A percentile compares a stretch with the other conserved stretches of the same genome.
Evolutionary conservation across 2,113 vertebrate genomes (phyloP).

Genomic region (Leiothrix lutea): DNA sequence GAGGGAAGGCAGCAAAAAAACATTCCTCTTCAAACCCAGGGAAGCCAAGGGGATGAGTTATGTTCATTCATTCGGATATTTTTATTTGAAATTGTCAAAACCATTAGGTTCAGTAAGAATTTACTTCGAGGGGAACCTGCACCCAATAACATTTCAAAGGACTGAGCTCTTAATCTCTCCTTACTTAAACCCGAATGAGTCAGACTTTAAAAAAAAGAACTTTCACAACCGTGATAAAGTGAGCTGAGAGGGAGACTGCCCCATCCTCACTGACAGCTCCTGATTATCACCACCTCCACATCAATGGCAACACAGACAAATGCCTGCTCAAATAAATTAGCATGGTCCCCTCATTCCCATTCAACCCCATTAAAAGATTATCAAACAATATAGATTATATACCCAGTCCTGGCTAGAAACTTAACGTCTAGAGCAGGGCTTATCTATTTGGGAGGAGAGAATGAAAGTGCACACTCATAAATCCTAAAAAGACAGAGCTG

Average conservation of each 20-base stretch:
- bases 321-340: not conserved
- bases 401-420: not conserved
- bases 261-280: not conserved
- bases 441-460: not conserved
- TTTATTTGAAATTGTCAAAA: not conserved
- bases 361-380: not conserved
- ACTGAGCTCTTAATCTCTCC: not conserved
- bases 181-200: not conserved
- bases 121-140: not conserved
- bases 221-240: not conserved
- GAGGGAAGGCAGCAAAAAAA: constrained; percentile 1
- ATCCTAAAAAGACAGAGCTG: not conserved
- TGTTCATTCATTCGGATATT: not conserved
- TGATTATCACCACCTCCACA: not conserved
- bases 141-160: not conserved
- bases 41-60: constrained; percentile 4
- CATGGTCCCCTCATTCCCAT: not conserved
- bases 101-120: not conserved
- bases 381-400: not conserved
- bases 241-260: not conserved
- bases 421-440: not conserved
- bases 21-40: constrained; percentile 15
- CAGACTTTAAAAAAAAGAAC: not conserved
- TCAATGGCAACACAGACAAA: not conserved
- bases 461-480: not conserved